Evolutionary conservation across 92 coral and sea anemone genomes (phyloP).

Genomic region (Siderastrea siderea): DNA sequence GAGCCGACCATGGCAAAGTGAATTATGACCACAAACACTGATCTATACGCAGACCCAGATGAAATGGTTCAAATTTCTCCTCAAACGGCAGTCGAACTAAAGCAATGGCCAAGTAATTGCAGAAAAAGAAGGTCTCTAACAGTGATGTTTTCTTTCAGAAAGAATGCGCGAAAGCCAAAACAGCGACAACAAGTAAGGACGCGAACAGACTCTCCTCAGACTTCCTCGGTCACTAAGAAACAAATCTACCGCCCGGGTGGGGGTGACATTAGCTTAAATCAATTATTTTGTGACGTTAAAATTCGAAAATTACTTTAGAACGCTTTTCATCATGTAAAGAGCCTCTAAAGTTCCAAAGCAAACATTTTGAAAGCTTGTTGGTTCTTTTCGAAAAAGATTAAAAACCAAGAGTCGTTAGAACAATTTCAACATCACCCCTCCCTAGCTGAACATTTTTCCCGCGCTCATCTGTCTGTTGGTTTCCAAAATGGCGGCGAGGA

Average conservation of each 20-base stretch:
- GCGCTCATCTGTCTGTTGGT: conserved; percentile 51
- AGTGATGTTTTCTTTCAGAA: conserved; percentile 32
- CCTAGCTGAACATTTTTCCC: conserved; percentile 55
- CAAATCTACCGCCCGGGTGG: conserved; percentile 8
- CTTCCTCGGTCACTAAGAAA: neutral
- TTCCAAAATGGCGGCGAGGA: conserved; percentile 92
- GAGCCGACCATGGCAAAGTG: conserved; percentile 19
- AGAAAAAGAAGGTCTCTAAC: neutral
- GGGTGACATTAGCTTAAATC: neutral
- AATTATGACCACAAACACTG: neutral
- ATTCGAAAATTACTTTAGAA: neutral
- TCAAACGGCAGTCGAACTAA: neutral
- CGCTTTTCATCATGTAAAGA: neutral
- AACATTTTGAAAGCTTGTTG: neutral
- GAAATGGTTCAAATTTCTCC: neutral
- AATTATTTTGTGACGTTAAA: conserved; percentile 22
- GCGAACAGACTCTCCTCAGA: conserved; percentile 40
- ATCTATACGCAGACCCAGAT: neutral
- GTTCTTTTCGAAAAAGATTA: neutral
- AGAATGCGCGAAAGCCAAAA: conserved; percentile 11
- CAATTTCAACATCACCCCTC: conserved; percentile 5
- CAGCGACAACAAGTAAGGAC: conserved; percentile 12
- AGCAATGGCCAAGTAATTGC: neutral
- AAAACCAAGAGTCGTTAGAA: neutral
- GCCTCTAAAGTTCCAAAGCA: neutral